Evolutionary conservation across 2,888 invertebrate genomes (phyloP).

Genomic region (Chrysotoxum bicinctum): DNA sequence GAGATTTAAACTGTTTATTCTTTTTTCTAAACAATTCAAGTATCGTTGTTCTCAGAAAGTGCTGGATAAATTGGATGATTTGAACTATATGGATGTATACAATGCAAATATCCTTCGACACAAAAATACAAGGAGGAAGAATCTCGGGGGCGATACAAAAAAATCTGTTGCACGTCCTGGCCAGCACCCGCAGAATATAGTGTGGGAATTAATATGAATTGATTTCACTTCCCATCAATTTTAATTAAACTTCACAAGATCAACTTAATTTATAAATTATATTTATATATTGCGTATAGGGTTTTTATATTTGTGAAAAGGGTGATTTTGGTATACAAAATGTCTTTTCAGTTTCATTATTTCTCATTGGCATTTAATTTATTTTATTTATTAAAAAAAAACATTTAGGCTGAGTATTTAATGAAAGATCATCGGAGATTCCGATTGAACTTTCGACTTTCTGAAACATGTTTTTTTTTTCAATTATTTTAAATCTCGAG

Average conservation of each 20-base stretch:
- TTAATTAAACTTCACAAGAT: slow-evolving; percentile 48
- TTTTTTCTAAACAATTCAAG: slow-evolving; percentile 18
- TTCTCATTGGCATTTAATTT: too few species aligned
- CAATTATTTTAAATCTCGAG: too few species aligned
- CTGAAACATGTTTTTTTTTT: too few species aligned
- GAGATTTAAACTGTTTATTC: slow-evolving; percentile 50
- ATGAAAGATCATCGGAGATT: too few species aligned
- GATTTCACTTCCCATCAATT: slow-evolving; percentile 41
- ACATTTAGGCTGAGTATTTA: too few species aligned
- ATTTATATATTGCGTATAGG: neutral
- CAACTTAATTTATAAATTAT: slow-evolving; percentile 8
- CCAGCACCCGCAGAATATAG: slow-evolving; percentile 60
- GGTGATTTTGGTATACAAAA: neutral
- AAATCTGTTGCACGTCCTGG: slow-evolving; percentile 57
- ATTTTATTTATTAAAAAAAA: too few species aligned
- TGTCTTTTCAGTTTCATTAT: neutral
- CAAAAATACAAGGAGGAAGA: slow-evolving; percentile 15
- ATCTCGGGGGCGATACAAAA: slow-evolving; percentile 51
- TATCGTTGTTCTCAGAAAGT: slow-evolving; percentile 31
- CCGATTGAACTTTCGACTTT: too few species aligned
- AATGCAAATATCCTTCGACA: slow-evolving; percentile 61
- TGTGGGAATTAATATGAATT: slow-evolving; percentile 68
- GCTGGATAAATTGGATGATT: slow-evolving; percentile 3
- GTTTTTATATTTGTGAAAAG: neutral
- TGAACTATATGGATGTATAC: neutral